These are phyloP conservation scores for Ophioderma brevispina DNA, from an alignment of 35 echinoderm and acorn worm genomes.

Conservation along the genomic window DNA sequence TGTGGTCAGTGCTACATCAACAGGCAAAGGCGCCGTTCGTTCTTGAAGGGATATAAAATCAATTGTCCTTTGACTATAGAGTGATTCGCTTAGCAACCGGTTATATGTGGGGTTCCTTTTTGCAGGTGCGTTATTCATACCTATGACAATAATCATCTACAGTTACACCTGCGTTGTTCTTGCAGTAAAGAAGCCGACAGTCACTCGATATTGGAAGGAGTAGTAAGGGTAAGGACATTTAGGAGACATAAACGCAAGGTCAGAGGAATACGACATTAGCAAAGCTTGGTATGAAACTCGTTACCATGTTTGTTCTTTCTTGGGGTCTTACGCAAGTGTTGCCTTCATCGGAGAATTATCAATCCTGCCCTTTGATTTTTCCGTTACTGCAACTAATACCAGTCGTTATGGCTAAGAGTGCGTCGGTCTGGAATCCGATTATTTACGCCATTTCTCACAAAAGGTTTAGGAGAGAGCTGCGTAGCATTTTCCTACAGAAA, in stretches of 20 bases:
- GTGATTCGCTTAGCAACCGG: slow-evolving; percentile 48
- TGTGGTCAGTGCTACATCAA: slow-evolving; percentile 79
- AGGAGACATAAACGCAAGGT: slow-evolving; percentile 17
- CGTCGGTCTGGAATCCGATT: slow-evolving; percentile 80
- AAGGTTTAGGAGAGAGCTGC: slow-evolving; percentile 67
- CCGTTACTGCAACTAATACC: slow-evolving; percentile 62
- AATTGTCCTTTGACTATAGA: slow-evolving; percentile 94
- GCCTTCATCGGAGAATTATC: slow-evolving; percentile 49
- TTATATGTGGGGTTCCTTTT: slow-evolving; percentile 65
- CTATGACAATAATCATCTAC: slow-evolving; percentile 54
- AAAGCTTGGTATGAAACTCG: slow-evolving; percentile 74
- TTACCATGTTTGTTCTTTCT: slow-evolving; percentile 53
- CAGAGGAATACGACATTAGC: slow-evolving; percentile 48
- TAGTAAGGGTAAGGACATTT: background rate
- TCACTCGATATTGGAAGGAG: slow-evolving; percentile 42
- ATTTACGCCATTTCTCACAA: slow-evolving; percentile 87
- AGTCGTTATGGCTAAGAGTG: slow-evolving; percentile 81
- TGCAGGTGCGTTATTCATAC: slow-evolving; percentile 63
- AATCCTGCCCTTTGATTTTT: background rate
- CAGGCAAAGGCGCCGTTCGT: slow-evolving; percentile 69
- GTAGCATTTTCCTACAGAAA: slow-evolving; percentile 13
- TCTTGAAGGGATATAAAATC: slow-evolving; percentile 77
- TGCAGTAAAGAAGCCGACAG: slow-evolving; percentile 45
- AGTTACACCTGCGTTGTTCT: slow-evolving; percentile 71
- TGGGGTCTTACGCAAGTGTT: slow-evolving; percentile 75